Base-by-base conservation (phyloP, 2,888 invertebrate species). In the Temnothorax unifasciatus region DNA sequence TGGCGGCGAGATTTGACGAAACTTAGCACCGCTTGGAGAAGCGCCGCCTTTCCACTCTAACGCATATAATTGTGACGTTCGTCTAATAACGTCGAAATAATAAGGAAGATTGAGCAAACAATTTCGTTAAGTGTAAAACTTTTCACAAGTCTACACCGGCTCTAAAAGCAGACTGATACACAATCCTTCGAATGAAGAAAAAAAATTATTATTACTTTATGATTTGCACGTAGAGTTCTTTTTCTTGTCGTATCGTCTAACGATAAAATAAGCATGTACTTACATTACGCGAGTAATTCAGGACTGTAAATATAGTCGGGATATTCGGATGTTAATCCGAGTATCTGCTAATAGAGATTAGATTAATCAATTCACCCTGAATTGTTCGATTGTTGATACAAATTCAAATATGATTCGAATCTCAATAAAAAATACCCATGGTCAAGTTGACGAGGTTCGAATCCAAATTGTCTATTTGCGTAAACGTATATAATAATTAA, bases 31-130 rank as follows among this genome's bases (percentile, higher is more conserved):
- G 21, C 15, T 50, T 34, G 21, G 4, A n/a, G 3, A 13, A n/a
- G n/a, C n/a, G n/a, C n/a, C n/a, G n/a, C 29, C n/a, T n/a, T 15
- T 61, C 2, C 11, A 15, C 3, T 18, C 3, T n/a, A 47, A 61
- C 9, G 34, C 34, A 34, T 8, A n/a, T n/a, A 47, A 50, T 2
- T 38, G 15, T 52, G 38, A 73, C 21, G 5, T 50, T n/a, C 3
- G 34, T 75, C n/a, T 15, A 44, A 13, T 61, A n/a, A 8, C 34
- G n/a, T 47, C 38, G 38, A 18, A 76, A n/a, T 34, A 63, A 63
- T 6, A 21, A 74, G 8, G 11, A 21, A 76, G 9, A 29, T 68
- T 68, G 68, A 77, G 68, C 68, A 77, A 54, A 68, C n/a, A 54
- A 13, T 77, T 66, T 66, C 8, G 18, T 52, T 41, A 66, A 52